Base-by-base conservation (phyloP, 2,888 invertebrate genomes). In the Endomychus coccineus region DNA sequence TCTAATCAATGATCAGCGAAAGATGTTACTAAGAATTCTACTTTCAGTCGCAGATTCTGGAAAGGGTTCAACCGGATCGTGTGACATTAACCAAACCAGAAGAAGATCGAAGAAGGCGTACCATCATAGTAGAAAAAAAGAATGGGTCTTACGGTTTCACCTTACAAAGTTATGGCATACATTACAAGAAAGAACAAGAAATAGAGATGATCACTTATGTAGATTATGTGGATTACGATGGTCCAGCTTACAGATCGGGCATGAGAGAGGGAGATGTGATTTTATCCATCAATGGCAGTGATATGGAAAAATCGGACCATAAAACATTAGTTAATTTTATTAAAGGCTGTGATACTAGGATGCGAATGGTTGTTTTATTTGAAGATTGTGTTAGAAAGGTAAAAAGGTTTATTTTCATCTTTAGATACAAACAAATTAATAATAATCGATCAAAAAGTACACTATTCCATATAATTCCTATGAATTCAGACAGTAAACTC, bases 211-310 rank as follows among this genome's bases (percentile, higher is more conserved):
- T 96, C 39, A 96, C 95, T 0, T 97, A 96, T 61, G 94, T 96
- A 27, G 96, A 97, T 61, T 92, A 91, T 62, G 92, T 96, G 36
- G 94, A 92, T 52, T 78, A 82, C 42, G 88, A 89, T 47, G 94
- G 95, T 0, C 85, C 95, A 0, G 95, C 96, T 0, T 88, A 85
- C 55, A 75, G 80, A 43, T 87, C 95, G 0, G 96, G 96, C 4
- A 89, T 97, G 86, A 75, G 92, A 6, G 88, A 91, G 67, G 96
- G 96, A 10, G 96, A 96, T 64, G 94, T 96, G 24, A 95, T 96
- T 53, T 71, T 96, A 22, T 89, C 94, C 27, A 94, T 96, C 54
- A 95, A 96, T 66, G 95, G 95, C n/a, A 78, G 78, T 27, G 91
- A 90, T 59, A 90, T 96, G 77, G 94, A 94, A 62, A 82, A 86